Evolutionary conservation across 2,797 vertebrate genomes (phyloP), one percentile per base, ranked within the genome.

Genomic region (Pelodytes ibericus): DNA sequence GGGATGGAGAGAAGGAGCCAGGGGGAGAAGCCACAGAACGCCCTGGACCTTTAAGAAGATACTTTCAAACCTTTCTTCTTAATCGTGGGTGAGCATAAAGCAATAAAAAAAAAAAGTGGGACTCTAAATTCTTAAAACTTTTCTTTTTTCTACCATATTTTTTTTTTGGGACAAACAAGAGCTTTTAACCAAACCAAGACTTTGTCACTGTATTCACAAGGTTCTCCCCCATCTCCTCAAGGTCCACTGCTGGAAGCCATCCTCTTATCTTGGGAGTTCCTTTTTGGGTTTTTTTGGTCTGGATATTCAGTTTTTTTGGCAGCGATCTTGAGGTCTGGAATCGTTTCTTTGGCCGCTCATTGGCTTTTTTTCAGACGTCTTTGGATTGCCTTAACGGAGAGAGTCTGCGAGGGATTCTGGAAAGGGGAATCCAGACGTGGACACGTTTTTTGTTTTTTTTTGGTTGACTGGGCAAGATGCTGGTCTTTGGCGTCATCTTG

Each of bases 401-500:
- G 11, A 59, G 26, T 31, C 8, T 27, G 39, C 51, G 49, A 57
- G n/a, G 29, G 20, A 51, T 79, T 31, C 41, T 15, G 57, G 49
- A 39, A 33, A 57, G 16, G 25, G 53, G 60, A 11, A 27, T 47
- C 33, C 33, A 65, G 64, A 10, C 30, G 64, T 41, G 61, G 27
- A 53, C 25, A 22, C 20, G 24, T 44, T 29, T 4, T 44, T 68
- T 73, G 71, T 31, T 36, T 15, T 68, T 49, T 39, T 26, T 1
- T n/a, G 22, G n/a, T 58, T 22, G 61, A 51, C 41, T 24, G 16
- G 15, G 53, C 27, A 75, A n/a, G 29, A 72, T 71, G 66, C 31
- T 30, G 67, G 18, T 41, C 30, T 30, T 87, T 72, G 69, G 58
- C 25, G 71, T 90, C 22, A 13, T 77, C n/a, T n/a, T 87, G 9